phyloP scores from a whole-genome alignment of 92 coral and sea anemone genomes.

The Muricea muricata region DNA sequence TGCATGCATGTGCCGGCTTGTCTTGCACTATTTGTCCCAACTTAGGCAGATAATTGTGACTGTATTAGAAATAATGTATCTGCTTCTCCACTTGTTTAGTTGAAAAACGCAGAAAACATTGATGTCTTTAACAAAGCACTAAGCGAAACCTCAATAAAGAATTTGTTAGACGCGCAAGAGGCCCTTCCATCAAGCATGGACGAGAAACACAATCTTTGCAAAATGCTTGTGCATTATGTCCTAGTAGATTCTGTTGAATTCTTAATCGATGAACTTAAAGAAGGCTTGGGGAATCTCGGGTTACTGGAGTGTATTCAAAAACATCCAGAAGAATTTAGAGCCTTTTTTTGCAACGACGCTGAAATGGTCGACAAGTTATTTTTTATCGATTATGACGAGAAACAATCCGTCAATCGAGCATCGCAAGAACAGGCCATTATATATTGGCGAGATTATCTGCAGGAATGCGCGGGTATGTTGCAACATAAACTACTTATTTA shows the following conservation, averaged over 20 bases:
- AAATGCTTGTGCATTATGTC: not conserved
- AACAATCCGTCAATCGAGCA: not conserved
- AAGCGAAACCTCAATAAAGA: not conserved
- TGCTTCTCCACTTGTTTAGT: not conserved
- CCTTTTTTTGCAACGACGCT: not conserved
- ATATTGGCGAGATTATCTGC: constrained; percentile 29
- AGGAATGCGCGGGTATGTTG: constrained; percentile 12
- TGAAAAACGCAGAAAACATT: not conserved
- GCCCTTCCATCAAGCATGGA: not conserved
- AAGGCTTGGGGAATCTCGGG: not conserved
- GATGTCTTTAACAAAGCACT: not conserved
- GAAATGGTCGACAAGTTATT: not conserved
- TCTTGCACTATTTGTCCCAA: too few relatives aligned
- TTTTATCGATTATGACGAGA: not conserved
- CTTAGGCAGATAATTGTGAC: too few relatives aligned
- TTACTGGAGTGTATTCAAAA: not conserved
- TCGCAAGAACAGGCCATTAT: constrained; percentile 21
- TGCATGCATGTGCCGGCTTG: too few relatives aligned
- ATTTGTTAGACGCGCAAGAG: constrained; percentile 1
- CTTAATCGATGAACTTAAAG: not conserved
- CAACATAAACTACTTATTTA: too few relatives aligned
- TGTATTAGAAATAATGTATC: not conserved
- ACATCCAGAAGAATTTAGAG: not conserved
- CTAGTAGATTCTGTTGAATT: not conserved
- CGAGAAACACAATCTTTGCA: not conserved